Evolutionary conservation across 2,113 vertebrate species (phyloP), one percentile per base, ranked within the genome.

Genomic region (Tiliqua scincoides): DNA sequence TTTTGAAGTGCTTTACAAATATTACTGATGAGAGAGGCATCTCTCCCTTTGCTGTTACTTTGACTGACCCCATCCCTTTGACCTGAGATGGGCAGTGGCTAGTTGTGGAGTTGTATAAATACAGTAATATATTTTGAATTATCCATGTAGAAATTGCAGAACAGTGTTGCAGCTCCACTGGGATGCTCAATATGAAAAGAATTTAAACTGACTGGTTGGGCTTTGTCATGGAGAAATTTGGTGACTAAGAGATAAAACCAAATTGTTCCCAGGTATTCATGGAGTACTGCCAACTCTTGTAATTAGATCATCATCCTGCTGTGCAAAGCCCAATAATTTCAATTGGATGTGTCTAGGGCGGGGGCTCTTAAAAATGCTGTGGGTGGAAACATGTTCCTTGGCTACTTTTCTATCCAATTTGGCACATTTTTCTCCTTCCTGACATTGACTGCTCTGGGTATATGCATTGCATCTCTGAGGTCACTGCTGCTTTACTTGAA

Each of bases 281-380:
- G 80, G 65, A 70, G 20, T 27, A 48, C 61, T 52, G 59, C 72
- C 72, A 84, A 18, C 54, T 70, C 43, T 73, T 65, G 68, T 73
- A 74, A 73, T 80, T 21, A 63, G 30, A 37, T 14, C 21, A 54
- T 61, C 17, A 8, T 40, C 18, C n/a, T 86, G n/a, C n/a, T 67
- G 25, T 1, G 14, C 59, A 52, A 65, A 65, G 70, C 61, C n/a
- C n/a, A 54, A 14, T 62, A 71, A 73, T 73, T 35, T 79, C 5
- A 85, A 54, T 6, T 32, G n/a, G 20, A n/a, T 37, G 37, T 80
- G 52, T 71, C 54, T 63, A 32, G 59, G 54, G 25, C 74, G 76
- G 62, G 75, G 79, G 65, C 85, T 80, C 72, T 52, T 68, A 25
- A 27, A 62, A 10, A 57, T 73, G 71, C n/a, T 87, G 48, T 86